Percentiles rank a stretch among this genome's conserved stretches.
phyloP scores from a whole-genome alignment of 2,888 invertebrate genomes.

The Creontiades dilutus region DNA sequence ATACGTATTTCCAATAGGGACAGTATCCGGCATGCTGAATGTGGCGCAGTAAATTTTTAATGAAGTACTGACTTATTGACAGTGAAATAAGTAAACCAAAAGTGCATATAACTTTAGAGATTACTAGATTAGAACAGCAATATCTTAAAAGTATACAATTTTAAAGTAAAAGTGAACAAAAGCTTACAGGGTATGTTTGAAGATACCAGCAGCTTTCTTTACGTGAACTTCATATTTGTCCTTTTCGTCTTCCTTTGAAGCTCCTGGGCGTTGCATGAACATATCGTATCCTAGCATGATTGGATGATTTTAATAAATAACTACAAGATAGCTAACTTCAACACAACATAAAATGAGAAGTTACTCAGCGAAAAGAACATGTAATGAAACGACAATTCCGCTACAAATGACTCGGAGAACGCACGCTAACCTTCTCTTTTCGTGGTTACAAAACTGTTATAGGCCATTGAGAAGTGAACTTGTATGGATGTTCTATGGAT shows the following conservation, averaged over 20 bases:
- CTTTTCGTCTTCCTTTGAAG: not conserved
- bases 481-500: no score
- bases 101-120: no score
- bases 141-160: no score
- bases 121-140: no score
- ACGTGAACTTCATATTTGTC: slow-evolving; percentile 73
- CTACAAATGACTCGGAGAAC: not conserved
- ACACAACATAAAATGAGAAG: not conserved
- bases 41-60: no score
- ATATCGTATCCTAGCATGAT: not conserved
- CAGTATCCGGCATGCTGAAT: no score
- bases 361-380: not conserved
- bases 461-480: not conserved
- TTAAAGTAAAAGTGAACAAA: not conserved
- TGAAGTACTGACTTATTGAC: no score
- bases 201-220: slow-evolving; percentile 72
- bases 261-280: not conserved
- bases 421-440: not conserved
- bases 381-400: not conserved
- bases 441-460: slow-evolving; percentile 3
- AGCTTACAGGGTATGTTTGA: slow-evolving; percentile 73
- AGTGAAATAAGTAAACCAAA: no score
- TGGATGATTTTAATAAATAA: not conserved
- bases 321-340: not conserved
- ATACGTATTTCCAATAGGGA: no score